phyloP scores from a whole-genome alignment of 2,797 vertebrate genomes.

The Lateolabrax maculatus region DNA sequence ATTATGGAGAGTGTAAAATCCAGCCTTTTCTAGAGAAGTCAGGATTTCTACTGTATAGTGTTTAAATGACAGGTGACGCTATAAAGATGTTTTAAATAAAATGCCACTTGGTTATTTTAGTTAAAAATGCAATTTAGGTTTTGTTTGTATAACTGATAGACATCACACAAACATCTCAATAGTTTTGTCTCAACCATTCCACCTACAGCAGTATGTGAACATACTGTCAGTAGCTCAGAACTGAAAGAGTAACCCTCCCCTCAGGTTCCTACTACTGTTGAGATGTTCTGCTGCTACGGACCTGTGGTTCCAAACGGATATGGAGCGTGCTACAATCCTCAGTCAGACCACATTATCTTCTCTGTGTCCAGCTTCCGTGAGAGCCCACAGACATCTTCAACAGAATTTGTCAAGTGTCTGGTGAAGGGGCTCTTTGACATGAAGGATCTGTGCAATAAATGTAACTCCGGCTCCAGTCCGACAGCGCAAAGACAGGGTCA shows the following conservation, averaged over 20 bases:
- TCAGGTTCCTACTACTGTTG: slow-evolving; percentile 94
- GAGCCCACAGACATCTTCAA: slow-evolving; percentile 89
- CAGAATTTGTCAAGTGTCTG: slow-evolving; percentile 87
- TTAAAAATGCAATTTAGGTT: not conserved
- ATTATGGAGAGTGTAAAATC: not conserved
- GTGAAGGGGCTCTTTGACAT: slow-evolving; percentile 89
- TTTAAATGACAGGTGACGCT: not conserved
- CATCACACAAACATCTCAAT: not conserved
- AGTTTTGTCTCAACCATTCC: not conserved
- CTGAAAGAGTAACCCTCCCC: slow-evolving; percentile 25
- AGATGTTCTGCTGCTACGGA: slow-evolving; percentile 98
- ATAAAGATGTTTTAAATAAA: not conserved
- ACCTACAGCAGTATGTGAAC: not conserved
- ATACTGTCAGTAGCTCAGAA: not conserved
- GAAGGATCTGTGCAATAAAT: slow-evolving; percentile 87
- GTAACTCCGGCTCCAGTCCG: slow-evolving; percentile 37
- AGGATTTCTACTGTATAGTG: not conserved
- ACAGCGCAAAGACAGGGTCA: slow-evolving; percentile 29
- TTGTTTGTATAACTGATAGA: not conserved
- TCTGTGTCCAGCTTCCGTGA: slow-evolving; percentile 94
- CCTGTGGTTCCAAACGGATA: slow-evolving; percentile 95
- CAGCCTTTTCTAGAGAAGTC: not conserved
- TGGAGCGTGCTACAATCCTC: slow-evolving; percentile 95
- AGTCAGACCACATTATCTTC: slow-evolving; percentile 92
- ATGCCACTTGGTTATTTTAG: not conserved